Percentiles rank a stretch among this genome's conserved stretches.
Evolutionary conservation across 1,140 invertebrate genomes (phyloP).

Genomic region (Caenorhabditis inopinata): DNA sequence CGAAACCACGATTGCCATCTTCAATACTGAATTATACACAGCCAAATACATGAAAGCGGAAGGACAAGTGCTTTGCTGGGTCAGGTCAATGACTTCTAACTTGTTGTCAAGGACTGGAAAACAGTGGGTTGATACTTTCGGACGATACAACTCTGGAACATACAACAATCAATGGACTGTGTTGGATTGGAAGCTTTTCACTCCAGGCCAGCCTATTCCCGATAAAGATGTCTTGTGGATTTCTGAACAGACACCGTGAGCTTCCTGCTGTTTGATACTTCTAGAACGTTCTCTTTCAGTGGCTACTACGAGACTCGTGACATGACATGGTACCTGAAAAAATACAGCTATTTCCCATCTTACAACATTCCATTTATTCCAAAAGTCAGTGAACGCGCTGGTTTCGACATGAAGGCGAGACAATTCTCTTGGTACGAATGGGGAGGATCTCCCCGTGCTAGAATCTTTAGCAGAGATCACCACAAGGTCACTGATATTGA

Average conservation of each 20-base stretch:
- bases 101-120: slow-evolving; percentile 75
- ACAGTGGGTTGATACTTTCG: slow-evolving; percentile 74
- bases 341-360: slow-evolving; percentile 76
- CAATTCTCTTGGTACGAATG: slow-evolving; percentile 74
- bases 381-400: slow-evolving; percentile 73
- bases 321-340: slow-evolving; percentile 73
- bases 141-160: slow-evolving; percentile 77
- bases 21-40: slow-evolving; percentile 72
- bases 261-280: slow-evolving; percentile 56
- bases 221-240: slow-evolving; percentile 75
- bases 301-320: slow-evolving; percentile 70
- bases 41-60: slow-evolving; percentile 70
- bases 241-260: slow-evolving; percentile 80
- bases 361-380: slow-evolving; percentile 79
- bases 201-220: slow-evolving; percentile 68
- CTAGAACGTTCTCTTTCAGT: slow-evolving; percentile 62
- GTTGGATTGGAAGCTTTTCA: slow-evolving; percentile 75
- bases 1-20: slow-evolving; percentile 78
- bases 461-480: slow-evolving; percentile 73
- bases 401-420: slow-evolving; percentile 62
- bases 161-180: slow-evolving; percentile 86
- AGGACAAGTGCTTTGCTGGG: slow-evolving; percentile 72
- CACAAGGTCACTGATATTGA: slow-evolving; percentile 70
- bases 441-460: slow-evolving; percentile 72
- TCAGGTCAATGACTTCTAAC: slow-evolving; percentile 82